Base-by-base conservation (phyloP, 1,140 invertebrate species). In the Heliconius himera region DNA sequence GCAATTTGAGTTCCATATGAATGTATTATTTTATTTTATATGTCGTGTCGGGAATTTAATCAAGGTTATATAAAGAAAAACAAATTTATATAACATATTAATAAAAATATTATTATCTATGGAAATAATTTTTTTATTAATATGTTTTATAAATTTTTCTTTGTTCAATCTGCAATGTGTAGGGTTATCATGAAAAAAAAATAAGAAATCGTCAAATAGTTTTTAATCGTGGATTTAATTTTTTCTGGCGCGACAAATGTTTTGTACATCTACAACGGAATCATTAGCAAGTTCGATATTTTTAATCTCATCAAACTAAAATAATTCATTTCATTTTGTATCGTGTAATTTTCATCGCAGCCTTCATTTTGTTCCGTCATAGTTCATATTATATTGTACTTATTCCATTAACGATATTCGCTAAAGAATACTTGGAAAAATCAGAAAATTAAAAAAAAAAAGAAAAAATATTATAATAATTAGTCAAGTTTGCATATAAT, bases 401-500 rank as follows among this genome's bases (percentile, higher is more conserved):
- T 94, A 94, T 93, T 89, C 88, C 91, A 94, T 93, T 92, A 90
- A 92, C 86, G 90, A 91, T 94, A 94, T 94, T 93, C 87, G 87
- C 89, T 94, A 94, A 93, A 91, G 84, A 84, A 90, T 88, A 93
- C 90, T 82, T 90, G 84, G 85, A 89, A 87, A 92, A 91, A 92
- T 76, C 80, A 86, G 81, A 90, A 93, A 91, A 89, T 86, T 79
- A 60, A 84, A 88, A 93, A 93, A 90, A 89, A 66, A 66, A 51
- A 8, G 8, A 16, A 26, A 66, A 93, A 91, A 86, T 83, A 84
- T 84, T 83, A 78, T 85, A 78, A 74, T 81, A 81, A 78, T 81
- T 88, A 85, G 87, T 90, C 90, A 93, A 92, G 93, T 87, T 89
- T 79, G 91, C 93, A 94, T 94, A 90, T 88, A 88, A 93, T 94